These are phyloP conservation scores for Diadegma fenestrale DNA, from an alignment of 2,888 invertebrate genomes.

Conservation along the genomic window DNA sequence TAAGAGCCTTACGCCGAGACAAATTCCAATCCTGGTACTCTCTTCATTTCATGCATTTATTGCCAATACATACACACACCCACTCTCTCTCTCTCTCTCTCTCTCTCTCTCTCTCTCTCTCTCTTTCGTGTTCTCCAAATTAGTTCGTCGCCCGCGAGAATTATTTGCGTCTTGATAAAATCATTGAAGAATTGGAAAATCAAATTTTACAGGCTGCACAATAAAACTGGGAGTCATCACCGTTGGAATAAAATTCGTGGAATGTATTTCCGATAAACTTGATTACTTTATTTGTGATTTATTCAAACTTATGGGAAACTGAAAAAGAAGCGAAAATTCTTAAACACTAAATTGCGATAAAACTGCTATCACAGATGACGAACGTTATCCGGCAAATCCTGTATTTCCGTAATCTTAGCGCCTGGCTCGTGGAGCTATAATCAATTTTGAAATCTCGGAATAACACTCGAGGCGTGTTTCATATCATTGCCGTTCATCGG, in stretches of 20 bases:
- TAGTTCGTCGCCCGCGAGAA: too few relatives aligned
- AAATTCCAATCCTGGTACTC: conserved; percentile 22
- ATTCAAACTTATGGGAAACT: neutral
- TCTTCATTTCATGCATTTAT: conserved; percentile 41
- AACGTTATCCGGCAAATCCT: neutral
- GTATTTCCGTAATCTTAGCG: neutral
- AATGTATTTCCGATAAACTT: neutral
- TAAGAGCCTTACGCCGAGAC: conserved; percentile 9
- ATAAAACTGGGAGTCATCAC: too few relatives aligned
- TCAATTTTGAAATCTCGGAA: neutral
- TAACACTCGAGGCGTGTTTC: neutral
- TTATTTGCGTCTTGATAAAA: too few relatives aligned
- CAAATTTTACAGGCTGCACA: too few relatives aligned
- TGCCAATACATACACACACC: too few relatives aligned
- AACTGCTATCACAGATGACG: neutral
- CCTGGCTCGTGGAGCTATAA: neutral
- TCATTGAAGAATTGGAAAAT: too few relatives aligned
- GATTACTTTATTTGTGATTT: neutral
- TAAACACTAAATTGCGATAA: neutral
- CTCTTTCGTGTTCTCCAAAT: neutral
- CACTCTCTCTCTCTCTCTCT: conserved; percentile 1
- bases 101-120: neutral
- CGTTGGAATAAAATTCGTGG: neutral
- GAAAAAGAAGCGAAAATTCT: neutral
- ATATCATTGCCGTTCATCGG: neutral